A percentile compares a stretch with the other conserved stretches of the same genome.
Conservation (phyloP, 2,797 vertebrate genomes). For the Mus spretus region DNA sequence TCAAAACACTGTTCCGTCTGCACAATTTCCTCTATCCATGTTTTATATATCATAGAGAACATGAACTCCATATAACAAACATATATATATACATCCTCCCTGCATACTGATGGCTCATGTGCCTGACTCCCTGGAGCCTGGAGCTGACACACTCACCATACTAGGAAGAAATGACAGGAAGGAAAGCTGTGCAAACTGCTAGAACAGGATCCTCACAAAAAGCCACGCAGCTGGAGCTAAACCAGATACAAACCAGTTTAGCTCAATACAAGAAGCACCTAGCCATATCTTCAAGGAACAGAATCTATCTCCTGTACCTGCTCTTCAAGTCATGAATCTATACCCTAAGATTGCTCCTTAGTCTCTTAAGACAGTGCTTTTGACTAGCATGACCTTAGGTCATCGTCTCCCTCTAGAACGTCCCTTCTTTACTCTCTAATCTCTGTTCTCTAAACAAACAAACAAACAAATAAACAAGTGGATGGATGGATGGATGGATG, state of each 20-base stretch:
- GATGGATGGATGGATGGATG: no score
- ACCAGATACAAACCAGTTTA: background rate
- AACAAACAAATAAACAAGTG: background rate
- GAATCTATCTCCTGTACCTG: background rate
- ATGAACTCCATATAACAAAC: background rate
- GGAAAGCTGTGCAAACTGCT: background rate
- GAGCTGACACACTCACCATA: background rate
- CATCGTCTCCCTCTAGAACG: background rate
- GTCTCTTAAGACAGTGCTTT: background rate
- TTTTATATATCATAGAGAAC: background rate
- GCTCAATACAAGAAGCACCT: background rate
- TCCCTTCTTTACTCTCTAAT: background rate
- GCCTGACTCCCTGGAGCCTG: background rate
- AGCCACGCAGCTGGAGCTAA: background rate
- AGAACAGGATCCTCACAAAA: background rate
- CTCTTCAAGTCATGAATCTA: background rate
- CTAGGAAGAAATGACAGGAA: background rate
- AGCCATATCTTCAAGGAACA: background rate
- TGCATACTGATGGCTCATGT: background rate
- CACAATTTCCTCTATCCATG: background rate
- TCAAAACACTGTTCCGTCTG: background rate
- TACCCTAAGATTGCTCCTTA: background rate
- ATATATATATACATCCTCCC: background rate
- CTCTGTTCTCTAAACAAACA: background rate
- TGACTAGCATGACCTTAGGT: no score